A percentile compares a stretch with the other conserved stretches of the same genome.
Conservation (phyloP, 2,113 vertebrate genomes). For the Phylloscopus whistleri region DNA sequence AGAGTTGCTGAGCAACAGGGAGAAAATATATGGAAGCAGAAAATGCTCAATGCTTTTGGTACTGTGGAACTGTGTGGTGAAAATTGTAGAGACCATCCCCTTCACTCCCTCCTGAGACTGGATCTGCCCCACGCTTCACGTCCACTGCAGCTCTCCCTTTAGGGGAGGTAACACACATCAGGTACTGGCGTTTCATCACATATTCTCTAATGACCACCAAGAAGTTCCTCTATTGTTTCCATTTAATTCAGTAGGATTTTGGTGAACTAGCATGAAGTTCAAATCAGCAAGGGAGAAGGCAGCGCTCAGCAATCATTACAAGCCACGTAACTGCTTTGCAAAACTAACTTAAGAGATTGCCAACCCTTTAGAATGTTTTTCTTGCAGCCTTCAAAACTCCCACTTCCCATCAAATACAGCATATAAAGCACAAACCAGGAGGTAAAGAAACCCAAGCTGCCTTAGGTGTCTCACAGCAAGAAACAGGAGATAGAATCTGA, state of each 20-base stretch:
- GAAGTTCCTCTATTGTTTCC: not conserved
- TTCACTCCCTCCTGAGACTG: not conserved
- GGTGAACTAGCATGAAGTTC: not conserved
- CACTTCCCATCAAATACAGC: not conserved
- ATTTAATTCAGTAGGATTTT: not conserved
- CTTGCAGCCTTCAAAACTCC: not conserved
- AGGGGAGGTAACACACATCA: not conserved
- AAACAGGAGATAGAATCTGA: not conserved
- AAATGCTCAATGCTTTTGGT: not conserved
- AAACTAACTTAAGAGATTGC: not conserved
- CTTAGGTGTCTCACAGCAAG: not conserved
- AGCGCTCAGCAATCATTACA: not conserved
- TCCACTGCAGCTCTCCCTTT: not conserved
- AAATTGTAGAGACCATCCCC: not conserved
- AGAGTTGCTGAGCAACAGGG: not conserved
- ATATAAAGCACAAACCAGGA: not conserved
- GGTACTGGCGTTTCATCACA: not conserved
- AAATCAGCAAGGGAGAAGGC: not conserved
- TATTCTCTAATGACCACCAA: not conserved
- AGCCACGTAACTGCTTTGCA: not conserved
- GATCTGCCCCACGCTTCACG: accelerated
- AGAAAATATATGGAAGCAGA: not conserved
- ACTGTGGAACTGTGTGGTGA: not conserved
- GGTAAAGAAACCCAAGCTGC: not conserved
- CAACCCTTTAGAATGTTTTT: not conserved